Conservation (phyloP, 2,888 invertebrate species). For the Steinernema carpocapsae region DNA sequence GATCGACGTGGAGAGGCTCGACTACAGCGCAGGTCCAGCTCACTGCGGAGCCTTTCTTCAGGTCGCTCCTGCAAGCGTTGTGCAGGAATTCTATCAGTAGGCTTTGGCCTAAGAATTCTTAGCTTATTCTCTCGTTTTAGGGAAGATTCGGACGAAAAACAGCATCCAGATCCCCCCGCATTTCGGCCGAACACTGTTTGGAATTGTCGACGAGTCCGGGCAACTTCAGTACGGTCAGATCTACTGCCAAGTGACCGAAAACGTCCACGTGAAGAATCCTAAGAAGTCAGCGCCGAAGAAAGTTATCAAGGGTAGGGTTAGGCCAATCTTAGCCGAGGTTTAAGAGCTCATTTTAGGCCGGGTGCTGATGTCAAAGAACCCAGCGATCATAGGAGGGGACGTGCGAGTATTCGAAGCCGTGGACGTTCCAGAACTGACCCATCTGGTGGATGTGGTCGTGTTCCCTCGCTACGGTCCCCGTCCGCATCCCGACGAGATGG, state of each 20-base stretch:
- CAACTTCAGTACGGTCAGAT: conserved; percentile 53
- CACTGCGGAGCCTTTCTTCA: conserved; percentile 42
- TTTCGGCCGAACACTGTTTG: conserved; percentile 47
- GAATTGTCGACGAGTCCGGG: conserved; percentile 59
- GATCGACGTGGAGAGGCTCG: neutral
- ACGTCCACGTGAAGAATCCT: conserved; percentile 37
- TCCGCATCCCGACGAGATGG: conserved; percentile 70
- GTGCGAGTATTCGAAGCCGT: conserved; percentile 66
- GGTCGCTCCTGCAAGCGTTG: conserved; percentile 19
- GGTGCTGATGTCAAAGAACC: conserved; percentile 70
- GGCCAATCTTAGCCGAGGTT: neutral
- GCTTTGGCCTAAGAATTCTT: neutral
- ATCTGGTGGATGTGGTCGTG: conserved; percentile 69
- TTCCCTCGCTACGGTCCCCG: conserved; percentile 69
- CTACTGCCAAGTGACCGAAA: conserved; percentile 53
- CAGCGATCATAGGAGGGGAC: conserved; percentile 70
- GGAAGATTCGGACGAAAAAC: conserved; percentile 10
- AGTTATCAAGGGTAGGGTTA: neutral
- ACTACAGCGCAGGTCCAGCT: neutral
- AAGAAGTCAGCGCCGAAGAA: neutral
- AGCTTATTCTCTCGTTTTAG: neutral
- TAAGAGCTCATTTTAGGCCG: conserved; percentile 42
- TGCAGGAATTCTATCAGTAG: neutral
- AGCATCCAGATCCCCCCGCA: conserved; percentile 34
- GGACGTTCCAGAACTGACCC: conserved; percentile 59